Conservation (phyloP, 2,113 vertebrate genomes). For the Bettongia penicillata region DNA sequence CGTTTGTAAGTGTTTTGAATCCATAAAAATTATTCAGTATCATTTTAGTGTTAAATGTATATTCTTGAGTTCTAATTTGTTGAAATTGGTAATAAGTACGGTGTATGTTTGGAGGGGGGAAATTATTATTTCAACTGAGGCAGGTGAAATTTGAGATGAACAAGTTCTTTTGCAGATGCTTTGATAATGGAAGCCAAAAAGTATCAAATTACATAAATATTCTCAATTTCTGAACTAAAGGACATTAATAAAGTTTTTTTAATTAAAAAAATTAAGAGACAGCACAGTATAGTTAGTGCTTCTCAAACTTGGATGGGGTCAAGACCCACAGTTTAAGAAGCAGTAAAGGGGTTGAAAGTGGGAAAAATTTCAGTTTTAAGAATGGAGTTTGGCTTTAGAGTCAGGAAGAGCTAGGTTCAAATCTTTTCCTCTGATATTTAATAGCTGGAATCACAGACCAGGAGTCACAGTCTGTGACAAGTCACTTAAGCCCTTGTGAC, state of each 20-base stretch:
- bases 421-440: not conserved
- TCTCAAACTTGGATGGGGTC: too few relatives aligned
- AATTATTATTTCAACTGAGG: not conserved
- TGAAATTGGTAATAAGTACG: not conserved
- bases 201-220: not conserved
- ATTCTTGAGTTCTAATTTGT: constrained; percentile 18
- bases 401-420: not conserved
- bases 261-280: not conserved
- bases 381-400: not conserved
- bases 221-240: not conserved
- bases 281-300: not conserved
- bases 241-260: not conserved
- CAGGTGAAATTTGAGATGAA: not conserved
- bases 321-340: too few relatives aligned
- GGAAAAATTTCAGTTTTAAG: too few relatives aligned
- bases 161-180: not conserved
- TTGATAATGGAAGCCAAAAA: not conserved
- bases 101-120: not conserved
- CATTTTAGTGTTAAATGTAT: not conserved
- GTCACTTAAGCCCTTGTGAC: not conserved
- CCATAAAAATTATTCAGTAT: constrained; percentile 3
- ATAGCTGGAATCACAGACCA: not conserved
- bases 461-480: not conserved
- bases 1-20: not conserved
- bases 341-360: too few relatives aligned